Evolutionary conservation across 2,888 invertebrate genomes (phyloP).

Genomic region (Acronicta psi): DNA sequence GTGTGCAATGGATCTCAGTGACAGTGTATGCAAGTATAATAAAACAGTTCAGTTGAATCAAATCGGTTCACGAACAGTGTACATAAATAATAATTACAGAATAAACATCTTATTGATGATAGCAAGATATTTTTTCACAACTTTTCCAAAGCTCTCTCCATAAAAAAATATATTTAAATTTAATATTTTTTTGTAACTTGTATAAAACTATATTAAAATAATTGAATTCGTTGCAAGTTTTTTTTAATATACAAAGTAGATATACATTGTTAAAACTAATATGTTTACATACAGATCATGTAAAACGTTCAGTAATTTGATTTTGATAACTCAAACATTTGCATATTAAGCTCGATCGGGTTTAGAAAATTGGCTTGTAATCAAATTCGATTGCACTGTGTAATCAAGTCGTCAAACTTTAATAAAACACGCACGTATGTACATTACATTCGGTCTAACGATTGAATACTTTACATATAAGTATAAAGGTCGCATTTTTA

Average conservation of each 20-base stretch:
- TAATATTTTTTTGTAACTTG: too few relatives aligned
- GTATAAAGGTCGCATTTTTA: background rate
- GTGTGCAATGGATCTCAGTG: too few relatives aligned
- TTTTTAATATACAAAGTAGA: background rate
- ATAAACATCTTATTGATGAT: too few relatives aligned
- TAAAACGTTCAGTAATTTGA: slow-evolving; percentile 6
- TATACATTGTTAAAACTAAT: background rate
- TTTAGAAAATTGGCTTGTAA: slow-evolving; percentile 20
- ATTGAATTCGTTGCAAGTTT: background rate
- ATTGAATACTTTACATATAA: background rate
- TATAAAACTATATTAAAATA: too few relatives aligned
- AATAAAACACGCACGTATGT: background rate
- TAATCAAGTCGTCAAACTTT: background rate
- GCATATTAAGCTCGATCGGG: slow-evolving; percentile 9
- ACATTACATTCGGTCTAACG: background rate
- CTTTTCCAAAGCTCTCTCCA: too few relatives aligned
- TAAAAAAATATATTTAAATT: too few relatives aligned
- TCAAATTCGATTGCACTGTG: slow-evolving; percentile 6
- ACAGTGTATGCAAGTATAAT: too few relatives aligned
- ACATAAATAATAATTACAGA: too few relatives aligned
- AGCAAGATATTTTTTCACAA: too few relatives aligned
- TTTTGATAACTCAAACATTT: slow-evolving; percentile 11
- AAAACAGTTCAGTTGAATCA: too few relatives aligned
- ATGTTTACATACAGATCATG: slow-evolving; percentile 2
- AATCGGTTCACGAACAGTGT: too few relatives aligned